These are phyloP conservation scores for Nothoprocta pentlandii DNA, from an alignment of 2,113 vertebrate genomes.

Conservation along the genomic window DNA sequence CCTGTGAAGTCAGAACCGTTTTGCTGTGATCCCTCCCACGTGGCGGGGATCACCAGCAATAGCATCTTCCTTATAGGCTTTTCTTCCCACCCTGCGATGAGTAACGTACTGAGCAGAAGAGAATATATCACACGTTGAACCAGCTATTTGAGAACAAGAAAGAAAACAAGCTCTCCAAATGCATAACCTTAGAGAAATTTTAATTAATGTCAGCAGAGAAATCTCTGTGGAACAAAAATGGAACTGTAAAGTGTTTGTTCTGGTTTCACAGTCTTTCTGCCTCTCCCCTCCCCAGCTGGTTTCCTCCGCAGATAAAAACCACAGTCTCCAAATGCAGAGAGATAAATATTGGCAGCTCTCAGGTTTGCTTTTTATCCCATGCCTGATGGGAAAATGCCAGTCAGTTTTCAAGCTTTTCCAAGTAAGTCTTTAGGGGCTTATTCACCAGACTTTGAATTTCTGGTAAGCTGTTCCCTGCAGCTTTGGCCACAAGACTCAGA, in stretches of 20 bases:
- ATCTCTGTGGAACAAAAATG: not conserved
- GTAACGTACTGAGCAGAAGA: not conserved
- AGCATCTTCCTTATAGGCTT: not conserved
- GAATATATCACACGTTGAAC: not conserved
- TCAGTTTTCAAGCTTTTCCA: constrained; percentile 61
- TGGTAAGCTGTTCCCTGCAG: constrained; percentile 48
- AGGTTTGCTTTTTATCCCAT: constrained; percentile 65
- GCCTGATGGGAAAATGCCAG: constrained; percentile 61
- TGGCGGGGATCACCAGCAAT: not conserved
- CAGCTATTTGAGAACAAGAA: not conserved
- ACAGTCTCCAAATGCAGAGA: constrained; percentile 37
- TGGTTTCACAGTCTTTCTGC: constrained; percentile 41
- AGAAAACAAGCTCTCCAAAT: constrained; percentile 11
- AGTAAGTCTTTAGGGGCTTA: constrained; percentile 50
- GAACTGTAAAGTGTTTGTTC: constrained; percentile 38
- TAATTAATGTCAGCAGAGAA: constrained; percentile 43
- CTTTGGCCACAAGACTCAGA: constrained; percentile 24
- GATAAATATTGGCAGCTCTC: constrained; percentile 64
- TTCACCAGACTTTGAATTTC: constrained; percentile 51
- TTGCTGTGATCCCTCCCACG: not conserved
- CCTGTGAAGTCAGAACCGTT: not conserved
- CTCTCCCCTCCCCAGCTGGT: constrained; percentile 1
- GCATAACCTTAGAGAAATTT: constrained; percentile 57
- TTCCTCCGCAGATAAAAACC: constrained; percentile 44
- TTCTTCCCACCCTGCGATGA: not conserved